Percentiles rank a stretch among this genome's conserved stretches.
phyloP scores from a whole-genome alignment of 2,113 vertebrate species.

The Ursus arctos region DNA sequence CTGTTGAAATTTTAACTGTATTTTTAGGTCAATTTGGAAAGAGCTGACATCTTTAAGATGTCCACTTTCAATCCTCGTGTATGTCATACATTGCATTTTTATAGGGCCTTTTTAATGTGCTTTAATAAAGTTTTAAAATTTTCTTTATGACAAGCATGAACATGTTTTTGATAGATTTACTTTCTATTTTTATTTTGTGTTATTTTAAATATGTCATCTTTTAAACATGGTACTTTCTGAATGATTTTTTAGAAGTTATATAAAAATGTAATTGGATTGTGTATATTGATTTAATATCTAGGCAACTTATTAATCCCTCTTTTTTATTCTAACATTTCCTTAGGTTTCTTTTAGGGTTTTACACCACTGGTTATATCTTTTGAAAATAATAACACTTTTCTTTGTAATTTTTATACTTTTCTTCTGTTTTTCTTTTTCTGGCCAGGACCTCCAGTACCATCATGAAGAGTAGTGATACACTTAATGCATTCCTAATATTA shows the following conservation, averaged over 20 bases:
- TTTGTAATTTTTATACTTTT: background rate
- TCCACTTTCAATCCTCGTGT: background rate
- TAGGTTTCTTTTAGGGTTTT: background rate
- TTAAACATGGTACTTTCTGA: background rate
- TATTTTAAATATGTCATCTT: background rate
- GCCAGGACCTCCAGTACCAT: background rate
- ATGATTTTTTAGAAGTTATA: background rate
- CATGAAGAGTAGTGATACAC: background rate
- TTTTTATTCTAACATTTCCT: background rate
- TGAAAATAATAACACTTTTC: background rate
- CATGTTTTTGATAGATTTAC: background rate
- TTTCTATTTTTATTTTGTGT: background rate
- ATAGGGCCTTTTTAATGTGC: background rate
- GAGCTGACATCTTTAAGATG: background rate
- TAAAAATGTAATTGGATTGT: background rate
- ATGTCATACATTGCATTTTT: background rate
- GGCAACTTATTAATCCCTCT: background rate
- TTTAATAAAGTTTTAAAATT: slow-evolving; percentile 4
- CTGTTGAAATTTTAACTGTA: background rate
- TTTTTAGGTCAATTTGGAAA: background rate
- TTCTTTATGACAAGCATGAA: background rate
- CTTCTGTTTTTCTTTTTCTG: background rate
- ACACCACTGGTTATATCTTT: background rate
- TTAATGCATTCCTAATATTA: background rate
- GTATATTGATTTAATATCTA: background rate